Conservation (phyloP, 2,797 vertebrate genomes). For the Luscinia luscinia region DNA sequence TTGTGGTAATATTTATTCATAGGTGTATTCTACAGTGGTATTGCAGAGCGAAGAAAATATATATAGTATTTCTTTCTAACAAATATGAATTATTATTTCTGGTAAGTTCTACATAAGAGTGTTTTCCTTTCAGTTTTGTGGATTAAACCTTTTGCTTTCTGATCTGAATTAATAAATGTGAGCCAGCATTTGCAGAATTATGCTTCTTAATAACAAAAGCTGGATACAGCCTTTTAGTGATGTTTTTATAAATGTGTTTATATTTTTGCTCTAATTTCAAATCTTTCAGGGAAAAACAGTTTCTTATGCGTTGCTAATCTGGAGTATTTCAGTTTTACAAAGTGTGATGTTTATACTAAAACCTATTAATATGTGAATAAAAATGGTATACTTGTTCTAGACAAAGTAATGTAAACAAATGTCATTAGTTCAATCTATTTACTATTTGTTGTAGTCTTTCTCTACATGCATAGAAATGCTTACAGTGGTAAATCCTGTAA, state of each 20-base stretch:
- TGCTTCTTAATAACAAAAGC: background rate
- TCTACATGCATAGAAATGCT: background rate
- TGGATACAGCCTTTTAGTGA: background rate
- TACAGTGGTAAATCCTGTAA: background rate
- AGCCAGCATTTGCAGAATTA: background rate
- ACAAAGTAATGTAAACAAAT: background rate
- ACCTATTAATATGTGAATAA: background rate
- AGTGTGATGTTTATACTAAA: background rate
- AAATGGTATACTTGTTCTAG: background rate
- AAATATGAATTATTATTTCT: background rate
- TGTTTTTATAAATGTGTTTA: background rate
- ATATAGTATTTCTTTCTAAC: background rate
- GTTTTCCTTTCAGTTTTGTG: background rate
- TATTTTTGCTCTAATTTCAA: background rate
- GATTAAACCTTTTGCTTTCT: background rate
- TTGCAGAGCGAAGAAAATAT: background rate
- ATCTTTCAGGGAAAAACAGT: background rate
- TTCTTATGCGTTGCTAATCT: background rate
- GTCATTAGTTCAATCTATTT: background rate
- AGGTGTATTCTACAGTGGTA: background rate
- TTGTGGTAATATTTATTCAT: background rate
- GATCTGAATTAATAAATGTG: background rate
- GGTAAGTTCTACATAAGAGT: background rate
- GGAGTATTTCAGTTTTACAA: background rate
- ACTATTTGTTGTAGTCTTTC: background rate